Base-by-base conservation (phyloP, 2,797 vertebrate species). In the Poecile montanus region DNA sequence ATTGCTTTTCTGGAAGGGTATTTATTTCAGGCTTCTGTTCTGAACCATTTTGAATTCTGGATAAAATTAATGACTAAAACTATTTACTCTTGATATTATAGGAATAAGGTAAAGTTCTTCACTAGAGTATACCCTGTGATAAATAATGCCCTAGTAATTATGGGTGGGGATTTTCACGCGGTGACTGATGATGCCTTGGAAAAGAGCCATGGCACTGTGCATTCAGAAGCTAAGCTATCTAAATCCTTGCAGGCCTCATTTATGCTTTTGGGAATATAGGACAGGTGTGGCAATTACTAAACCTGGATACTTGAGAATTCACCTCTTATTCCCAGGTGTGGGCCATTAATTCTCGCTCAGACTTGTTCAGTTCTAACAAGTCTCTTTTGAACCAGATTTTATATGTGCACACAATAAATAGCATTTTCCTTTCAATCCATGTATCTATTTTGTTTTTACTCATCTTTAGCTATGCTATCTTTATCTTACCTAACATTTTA, bases 211-310 rank as follows among this genome's bases (percentile, higher is more conserved):
- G 83, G 91, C 66, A 85, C 68, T 62, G 57, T 38, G 76, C 90
- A 88, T 96, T 97, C 93, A 86, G 71, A 72, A 94, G 85, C 88
- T 91, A 96, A 96, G 91, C 95, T 93, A 95, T 89, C 76, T 93
- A 93, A 96, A 95, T 95, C 95, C 95, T 95, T 91, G 88, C 88
- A 95, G 95, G 78, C 78, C 91, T 95, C 93, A 50, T 76, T 96
- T 94, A 94, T 90, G 92, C 87, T 95, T 97, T 97, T 93, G 96
- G 94, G 96, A 97, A 85, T 89, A 96, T 80, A 95, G 94, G 93
- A 95, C 93, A 97, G 97, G 96, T 89, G 92, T 96, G 95, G 94
- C 91, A 89, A 91, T 94, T 95, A 95, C 95, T 96, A 96, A 97
- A 97, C 89, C 88, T 89, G 77, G 54, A 82, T 93, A 90, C 73